Conservation (phyloP, 2,888 invertebrate species). For the Drosophila sordidapex region DNA sequence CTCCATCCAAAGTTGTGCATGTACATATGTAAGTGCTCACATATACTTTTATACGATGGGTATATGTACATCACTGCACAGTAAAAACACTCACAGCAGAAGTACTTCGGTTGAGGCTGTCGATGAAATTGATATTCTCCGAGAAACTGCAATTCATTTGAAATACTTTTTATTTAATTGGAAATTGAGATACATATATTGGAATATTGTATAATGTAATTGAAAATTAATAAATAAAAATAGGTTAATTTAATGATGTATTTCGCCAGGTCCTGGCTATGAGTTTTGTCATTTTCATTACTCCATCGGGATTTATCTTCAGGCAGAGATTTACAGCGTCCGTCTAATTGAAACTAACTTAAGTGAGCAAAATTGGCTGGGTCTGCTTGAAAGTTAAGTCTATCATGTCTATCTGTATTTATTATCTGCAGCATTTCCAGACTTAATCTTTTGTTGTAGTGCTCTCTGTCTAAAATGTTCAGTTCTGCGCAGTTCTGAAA, state of each 20-base stretch:
- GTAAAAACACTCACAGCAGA: not conserved
- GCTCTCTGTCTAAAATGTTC: not conserved
- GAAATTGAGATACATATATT: not conserved
- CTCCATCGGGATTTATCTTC: not conserved
- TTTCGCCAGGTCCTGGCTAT: not conserved
- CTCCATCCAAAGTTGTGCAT: constrained; percentile 14
- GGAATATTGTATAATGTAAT: not conserved
- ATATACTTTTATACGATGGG: not conserved
- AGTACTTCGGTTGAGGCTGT: not conserved
- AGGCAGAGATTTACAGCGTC: not conserved
- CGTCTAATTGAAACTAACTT: not conserved
- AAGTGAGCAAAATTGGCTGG: not conserved
- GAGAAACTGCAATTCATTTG: not conserved
- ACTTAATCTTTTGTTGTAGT: not conserved
- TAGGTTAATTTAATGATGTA: not conserved
- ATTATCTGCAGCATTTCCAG: not conserved
- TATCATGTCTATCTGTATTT: not conserved
- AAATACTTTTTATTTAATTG: not conserved
- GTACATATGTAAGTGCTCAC: not conserved
- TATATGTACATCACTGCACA: not conserved
- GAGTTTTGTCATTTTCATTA: not conserved
- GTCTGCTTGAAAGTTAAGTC: not conserved
- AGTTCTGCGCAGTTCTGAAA: not conserved
- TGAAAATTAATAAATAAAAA: not conserved
- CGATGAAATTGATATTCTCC: not conserved